Evolutionary conservation across 2,113 vertebrate species (phyloP).

Genomic region (Carollia perspicillata): DNA sequence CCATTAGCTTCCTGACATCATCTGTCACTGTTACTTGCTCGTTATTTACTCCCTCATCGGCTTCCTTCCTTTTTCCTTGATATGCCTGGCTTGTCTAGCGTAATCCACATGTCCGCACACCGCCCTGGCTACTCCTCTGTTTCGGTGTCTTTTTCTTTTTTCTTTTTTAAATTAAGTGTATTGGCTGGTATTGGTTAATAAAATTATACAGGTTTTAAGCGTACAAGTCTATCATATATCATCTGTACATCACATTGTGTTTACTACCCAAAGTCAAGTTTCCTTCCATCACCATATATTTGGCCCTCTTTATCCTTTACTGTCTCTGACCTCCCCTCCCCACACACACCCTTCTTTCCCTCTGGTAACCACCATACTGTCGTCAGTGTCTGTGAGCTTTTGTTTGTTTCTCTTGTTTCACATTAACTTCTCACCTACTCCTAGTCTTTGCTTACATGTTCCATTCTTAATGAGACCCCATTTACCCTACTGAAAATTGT

Average conservation of each 20-base stretch:
- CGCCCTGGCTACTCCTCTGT: neutral
- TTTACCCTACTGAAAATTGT: neutral
- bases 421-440: neutral
- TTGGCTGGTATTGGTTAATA: neutral
- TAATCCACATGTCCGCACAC: neutral
- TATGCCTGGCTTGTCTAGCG: too few species aligned
- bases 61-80: neutral
- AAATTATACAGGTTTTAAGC: neutral
- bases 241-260: neutral
- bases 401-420: neutral
- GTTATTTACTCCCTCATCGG: neutral
- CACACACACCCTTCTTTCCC: neutral
- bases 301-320: neutral
- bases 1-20: neutral
- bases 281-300: neutral
- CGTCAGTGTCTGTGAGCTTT: neutral
- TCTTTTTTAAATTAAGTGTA: neutral
- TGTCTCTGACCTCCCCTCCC: neutral
- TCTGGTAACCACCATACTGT: neutral
- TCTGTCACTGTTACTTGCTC: neutral
- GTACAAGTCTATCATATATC: neutral
- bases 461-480: neutral
- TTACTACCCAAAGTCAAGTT: neutral
- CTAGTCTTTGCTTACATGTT: neutral
- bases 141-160: neutral